Evolutionary conservation across 1,140 invertebrate species (phyloP).

Genomic region (Cotesia typhae): DNA sequence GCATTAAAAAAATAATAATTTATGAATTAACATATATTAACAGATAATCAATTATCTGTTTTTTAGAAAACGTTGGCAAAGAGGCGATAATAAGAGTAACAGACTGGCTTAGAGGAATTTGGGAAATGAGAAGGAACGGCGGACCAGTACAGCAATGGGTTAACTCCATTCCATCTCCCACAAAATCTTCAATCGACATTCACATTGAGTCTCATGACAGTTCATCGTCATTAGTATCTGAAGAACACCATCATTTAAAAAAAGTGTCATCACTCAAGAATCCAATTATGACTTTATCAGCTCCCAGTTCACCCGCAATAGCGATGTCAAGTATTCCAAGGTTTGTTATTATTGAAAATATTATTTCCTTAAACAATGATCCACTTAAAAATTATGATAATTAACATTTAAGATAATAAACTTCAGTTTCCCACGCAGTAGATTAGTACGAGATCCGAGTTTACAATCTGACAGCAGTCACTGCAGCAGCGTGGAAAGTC

Average conservation of each 20-base stretch:
- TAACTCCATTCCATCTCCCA: conserved; percentile 59
- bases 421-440: conserved; percentile 46
- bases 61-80: conserved; percentile 57
- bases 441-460: conserved; percentile 68
- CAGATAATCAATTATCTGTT: conserved; percentile 15
- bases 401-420: conserved; percentile 21
- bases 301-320: conserved; percentile 55
- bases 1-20: too few species aligned
- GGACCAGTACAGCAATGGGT: conserved; percentile 66
- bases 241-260: background rate
- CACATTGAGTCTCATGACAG: conserved; percentile 18
- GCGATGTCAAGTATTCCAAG: conserved; percentile 47
- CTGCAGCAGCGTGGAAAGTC: conserved; percentile 78
- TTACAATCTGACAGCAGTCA: conserved; percentile 78
- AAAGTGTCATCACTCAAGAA: conserved; percentile 6
- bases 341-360: conserved; percentile 41
- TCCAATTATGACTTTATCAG: conserved; percentile 57
- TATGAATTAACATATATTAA: too few species aligned
- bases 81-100: conserved; percentile 58
- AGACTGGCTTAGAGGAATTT: conserved; percentile 59
- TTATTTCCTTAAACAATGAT: background rate
- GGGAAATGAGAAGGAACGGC: conserved; percentile 60
- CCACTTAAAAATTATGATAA: conserved; percentile 9
- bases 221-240: background rate
- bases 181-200: conserved; percentile 39